Base-by-base conservation (phyloP, 2,113 vertebrate species). In the human region DNA sequence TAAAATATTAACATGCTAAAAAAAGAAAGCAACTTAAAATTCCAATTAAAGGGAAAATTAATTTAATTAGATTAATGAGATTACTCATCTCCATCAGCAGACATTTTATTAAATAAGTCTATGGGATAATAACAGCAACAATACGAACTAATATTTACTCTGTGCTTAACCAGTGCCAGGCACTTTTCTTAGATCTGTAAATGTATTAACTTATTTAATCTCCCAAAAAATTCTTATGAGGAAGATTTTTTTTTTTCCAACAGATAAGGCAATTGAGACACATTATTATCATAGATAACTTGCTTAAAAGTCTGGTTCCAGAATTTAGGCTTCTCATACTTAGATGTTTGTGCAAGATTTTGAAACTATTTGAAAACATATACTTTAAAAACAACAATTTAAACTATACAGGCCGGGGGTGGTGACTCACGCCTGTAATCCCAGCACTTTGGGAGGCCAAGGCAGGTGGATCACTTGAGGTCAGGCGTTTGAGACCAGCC, bases 1-100 rank as follows among this genome's bases (percentile, higher is more conserved):
- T 59, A n/a, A 61, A 97, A 97, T 90, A 97, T 2, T 50, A 98
- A 98, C 73, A 98, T 55, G 97, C 78, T 90, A 94, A 97, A 95
- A 55, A 90, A 97, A 81, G 97, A 96, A 85, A 91, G 81, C 48
- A 72, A 97, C 68, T 85, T 97, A 90, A 95, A 97, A 96, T 93
- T 94, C 88, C 45, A 96, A 93, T 76, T 95, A 92, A 82, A 92
- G 43, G 70, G 84, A 96, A 96, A 59, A 83, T 79, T 64, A 91
- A 61, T 79, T 88, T 95, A 94, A 79, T 27, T 57, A 82, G 64
- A 85, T 95, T 70, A 89, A 25, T 78, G 11, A 91, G 57, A 80
- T 52, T 90, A 75, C 13, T 94, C 64, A 97, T 64, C 32, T 38
- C n/a, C 43, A 59, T n/a, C 38, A 90, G 48, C 32, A 86, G 70